phyloP scores from a whole-genome alignment of 2,113 vertebrate genomes.

The Solea senegalensis region DNA sequence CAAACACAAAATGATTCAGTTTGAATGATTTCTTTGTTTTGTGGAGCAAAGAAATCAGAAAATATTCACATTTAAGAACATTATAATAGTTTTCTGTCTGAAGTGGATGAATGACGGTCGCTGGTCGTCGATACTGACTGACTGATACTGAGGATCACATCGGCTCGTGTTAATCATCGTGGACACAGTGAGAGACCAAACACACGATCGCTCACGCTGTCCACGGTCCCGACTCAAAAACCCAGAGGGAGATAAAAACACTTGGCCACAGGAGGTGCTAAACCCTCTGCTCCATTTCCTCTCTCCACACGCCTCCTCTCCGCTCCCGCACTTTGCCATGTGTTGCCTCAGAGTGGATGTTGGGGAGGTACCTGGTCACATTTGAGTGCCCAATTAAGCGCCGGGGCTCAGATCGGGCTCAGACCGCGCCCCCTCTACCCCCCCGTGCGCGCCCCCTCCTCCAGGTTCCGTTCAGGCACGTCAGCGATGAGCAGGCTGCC shows the following conservation, averaged over 20 bases:
- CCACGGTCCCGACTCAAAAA: constrained; percentile 43
- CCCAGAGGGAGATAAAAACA: constrained; percentile 65
- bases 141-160: too few relatives aligned
- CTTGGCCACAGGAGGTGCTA: constrained; percentile 79
- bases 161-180: constrained; percentile 62
- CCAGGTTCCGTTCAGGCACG: constrained; percentile 69
- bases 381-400: constrained; percentile 84
- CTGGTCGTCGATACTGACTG: too few relatives aligned
- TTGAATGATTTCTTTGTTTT: too few relatives aligned
- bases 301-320: constrained; percentile 70
- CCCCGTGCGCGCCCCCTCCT: too few relatives aligned
- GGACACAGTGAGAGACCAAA: constrained; percentile 62
- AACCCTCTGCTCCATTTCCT: constrained; percentile 83
- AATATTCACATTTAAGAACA: too few relatives aligned
- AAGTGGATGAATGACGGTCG: too few relatives aligned
- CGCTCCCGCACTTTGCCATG: constrained; percentile 71
- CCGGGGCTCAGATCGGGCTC: constrained; percentile 60
- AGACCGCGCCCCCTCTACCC: too few relatives aligned
- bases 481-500: constrained; percentile 67
- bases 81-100: too few relatives aligned
- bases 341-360: constrained; percentile 74
- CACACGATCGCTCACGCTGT: constrained; percentile 63
- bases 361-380: constrained; percentile 76
- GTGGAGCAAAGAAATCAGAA: too few relatives aligned
- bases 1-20: too few relatives aligned